Conservation (phyloP, 2,113 vertebrate species). For the Perccottus glenii region DNA sequence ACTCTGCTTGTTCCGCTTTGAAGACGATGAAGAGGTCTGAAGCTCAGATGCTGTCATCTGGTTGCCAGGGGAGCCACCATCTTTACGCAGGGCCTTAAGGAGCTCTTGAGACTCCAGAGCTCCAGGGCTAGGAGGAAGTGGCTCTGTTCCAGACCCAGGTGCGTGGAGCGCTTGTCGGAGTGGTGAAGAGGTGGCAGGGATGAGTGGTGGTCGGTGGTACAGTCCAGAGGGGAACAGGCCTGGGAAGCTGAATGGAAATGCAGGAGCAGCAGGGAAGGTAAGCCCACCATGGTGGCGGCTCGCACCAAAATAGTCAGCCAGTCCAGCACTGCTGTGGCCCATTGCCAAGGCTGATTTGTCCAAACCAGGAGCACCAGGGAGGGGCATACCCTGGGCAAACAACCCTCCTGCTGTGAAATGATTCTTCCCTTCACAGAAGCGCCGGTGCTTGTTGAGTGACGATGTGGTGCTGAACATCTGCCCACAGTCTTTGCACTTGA, state of each 20-base stretch:
- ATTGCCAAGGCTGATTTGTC: slow-evolving; percentile 95
- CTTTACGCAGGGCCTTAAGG: slow-evolving; percentile 92
- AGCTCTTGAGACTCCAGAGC: slow-evolving; percentile 91
- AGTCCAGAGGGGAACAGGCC: slow-evolving; percentile 98
- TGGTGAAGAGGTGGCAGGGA: slow-evolving; percentile 87
- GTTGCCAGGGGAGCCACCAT: slow-evolving; percentile 77
- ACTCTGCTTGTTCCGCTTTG: slow-evolving; percentile 87
- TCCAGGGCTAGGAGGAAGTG: slow-evolving; percentile 90
- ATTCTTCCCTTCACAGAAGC: slow-evolving; percentile 99
- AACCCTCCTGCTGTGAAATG: slow-evolving; percentile 97
- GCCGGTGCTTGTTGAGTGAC: slow-evolving; percentile 98
- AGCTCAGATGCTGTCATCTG: slow-evolving; percentile 81
- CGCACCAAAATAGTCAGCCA: slow-evolving; percentile 98
- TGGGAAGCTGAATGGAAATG: slow-evolving; percentile 98
- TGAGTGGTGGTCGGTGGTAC: slow-evolving; percentile 95
- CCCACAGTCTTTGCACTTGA: slow-evolving; percentile 99
- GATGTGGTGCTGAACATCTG: slow-evolving; percentile 99
- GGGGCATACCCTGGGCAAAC: slow-evolving; percentile 96
- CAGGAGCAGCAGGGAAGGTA: slow-evolving; percentile 94
- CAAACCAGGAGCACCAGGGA: slow-evolving; percentile 90
- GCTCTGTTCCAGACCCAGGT: slow-evolving; percentile 83
- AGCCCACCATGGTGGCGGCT: slow-evolving; percentile 95
- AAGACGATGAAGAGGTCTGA: slow-evolving; percentile 84
- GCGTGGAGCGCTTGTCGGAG: slow-evolving; percentile 84
- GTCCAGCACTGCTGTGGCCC: slow-evolving; percentile 90